Conservation (phyloP, 2,113 vertebrate genomes). For the Vanacampus margaritifer region DNA sequence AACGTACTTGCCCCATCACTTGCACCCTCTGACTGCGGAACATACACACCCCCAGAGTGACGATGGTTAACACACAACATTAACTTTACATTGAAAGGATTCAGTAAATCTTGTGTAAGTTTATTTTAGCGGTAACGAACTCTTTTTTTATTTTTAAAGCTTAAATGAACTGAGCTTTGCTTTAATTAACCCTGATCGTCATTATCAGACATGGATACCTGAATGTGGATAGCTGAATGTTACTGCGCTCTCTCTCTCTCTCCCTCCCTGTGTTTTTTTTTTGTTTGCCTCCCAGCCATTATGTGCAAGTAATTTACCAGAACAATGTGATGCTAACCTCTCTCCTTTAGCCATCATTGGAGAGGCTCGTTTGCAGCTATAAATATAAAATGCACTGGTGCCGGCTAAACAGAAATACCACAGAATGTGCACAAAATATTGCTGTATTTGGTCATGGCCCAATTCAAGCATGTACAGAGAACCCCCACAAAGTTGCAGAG, state of each 20-base stretch:
- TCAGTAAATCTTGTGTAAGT: too few relatives aligned
- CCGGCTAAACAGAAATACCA: background rate
- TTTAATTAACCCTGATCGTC: slow-evolving; percentile 55
- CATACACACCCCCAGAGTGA: slow-evolving; percentile 32
- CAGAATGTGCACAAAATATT: background rate
- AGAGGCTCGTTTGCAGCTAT: slow-evolving; percentile 45
- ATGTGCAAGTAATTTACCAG: slow-evolving; percentile 65
- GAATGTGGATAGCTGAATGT: slow-evolving; percentile 16
- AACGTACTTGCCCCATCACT: slow-evolving; percentile 77
- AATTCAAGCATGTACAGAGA: background rate
- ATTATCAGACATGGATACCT: slow-evolving; percentile 37
- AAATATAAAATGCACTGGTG: slow-evolving; percentile 19
- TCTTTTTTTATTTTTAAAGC: background rate
- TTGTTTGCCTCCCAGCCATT: slow-evolving; percentile 56
- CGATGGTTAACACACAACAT: slow-evolving; percentile 11
- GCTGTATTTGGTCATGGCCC: background rate
- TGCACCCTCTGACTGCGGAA: slow-evolving; percentile 52
- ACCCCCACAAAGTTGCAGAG: too few relatives aligned
- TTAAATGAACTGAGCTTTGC: slow-evolving; percentile 44
- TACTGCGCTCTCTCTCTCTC: background rate
- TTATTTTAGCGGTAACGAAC: background rate
- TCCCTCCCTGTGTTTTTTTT: slow-evolving; percentile 9
- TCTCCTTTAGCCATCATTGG: slow-evolving; percentile 56
- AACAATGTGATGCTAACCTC: slow-evolving; percentile 70
- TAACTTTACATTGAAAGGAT: background rate